These are phyloP conservation scores for Xestia ashworthii DNA, from an alignment of 2,888 invertebrate species.

Conservation along the genomic window DNA sequence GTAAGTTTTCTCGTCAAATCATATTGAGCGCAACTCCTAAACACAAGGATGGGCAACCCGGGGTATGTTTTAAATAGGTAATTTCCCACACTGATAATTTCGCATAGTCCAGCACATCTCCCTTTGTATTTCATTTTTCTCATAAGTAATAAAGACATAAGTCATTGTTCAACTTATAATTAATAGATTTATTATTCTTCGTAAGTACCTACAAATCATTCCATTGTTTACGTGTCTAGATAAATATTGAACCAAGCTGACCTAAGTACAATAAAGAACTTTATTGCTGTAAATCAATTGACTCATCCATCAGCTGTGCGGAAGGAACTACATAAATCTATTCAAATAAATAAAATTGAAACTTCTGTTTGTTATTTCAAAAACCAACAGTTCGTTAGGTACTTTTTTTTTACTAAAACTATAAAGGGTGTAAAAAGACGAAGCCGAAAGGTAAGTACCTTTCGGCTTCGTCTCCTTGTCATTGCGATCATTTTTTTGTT, in stretches of 20 bases:
- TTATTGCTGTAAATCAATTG: constrained; percentile 13
- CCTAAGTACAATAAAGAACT: neutral
- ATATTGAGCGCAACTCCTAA: too few relatives aligned
- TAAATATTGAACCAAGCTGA: neutral
- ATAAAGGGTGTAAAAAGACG: too few relatives aligned
- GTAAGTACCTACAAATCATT: neutral
- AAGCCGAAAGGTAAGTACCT: too few relatives aligned
- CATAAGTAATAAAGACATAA: neutral
- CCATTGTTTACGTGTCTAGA: neutral
- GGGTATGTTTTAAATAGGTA: neutral
- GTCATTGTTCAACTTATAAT: neutral
- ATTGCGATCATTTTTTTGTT: too few relatives aligned
- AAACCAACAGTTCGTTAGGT: too few relatives aligned
- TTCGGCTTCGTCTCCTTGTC: too few relatives aligned
- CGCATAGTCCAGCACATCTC: neutral
- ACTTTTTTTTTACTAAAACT: too few relatives aligned
- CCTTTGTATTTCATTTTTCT: neutral
- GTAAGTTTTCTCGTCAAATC: too few relatives aligned
- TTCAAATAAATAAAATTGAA: neutral
- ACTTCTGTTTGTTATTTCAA: neutral
- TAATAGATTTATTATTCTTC: neutral
- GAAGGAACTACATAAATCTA: constrained; percentile 2
- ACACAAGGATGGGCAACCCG: neutral
- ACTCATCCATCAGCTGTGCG: constrained; percentile 8
- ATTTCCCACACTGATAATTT: neutral